Conservation (phyloP, 2,888 invertebrate genomes). For the Chelonus formosanus region DNA sequence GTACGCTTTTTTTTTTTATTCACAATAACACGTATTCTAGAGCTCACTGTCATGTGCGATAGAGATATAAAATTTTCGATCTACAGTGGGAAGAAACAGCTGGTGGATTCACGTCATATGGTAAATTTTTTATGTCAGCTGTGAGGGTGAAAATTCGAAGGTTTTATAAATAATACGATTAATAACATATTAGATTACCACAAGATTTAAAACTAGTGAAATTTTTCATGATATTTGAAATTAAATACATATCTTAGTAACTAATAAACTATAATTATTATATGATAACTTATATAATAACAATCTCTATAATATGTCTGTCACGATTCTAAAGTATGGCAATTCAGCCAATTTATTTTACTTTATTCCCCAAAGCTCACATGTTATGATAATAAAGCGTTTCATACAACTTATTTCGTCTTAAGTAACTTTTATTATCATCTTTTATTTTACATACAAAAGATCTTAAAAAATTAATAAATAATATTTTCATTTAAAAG, state of each 20-base stretch:
- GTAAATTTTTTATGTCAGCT: slow-evolving; percentile 55
- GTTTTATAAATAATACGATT: background rate
- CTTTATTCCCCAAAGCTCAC: slow-evolving; percentile 37
- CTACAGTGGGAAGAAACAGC: slow-evolving; percentile 47
- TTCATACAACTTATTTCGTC: no score
- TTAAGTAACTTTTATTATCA: no score
- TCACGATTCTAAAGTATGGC: slow-evolving; percentile 46
- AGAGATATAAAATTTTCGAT: slow-evolving; percentile 20
- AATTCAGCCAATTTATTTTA: slow-evolving; percentile 57
- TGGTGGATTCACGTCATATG: slow-evolving; percentile 57
- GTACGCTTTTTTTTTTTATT: background rate
- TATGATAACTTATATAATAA: slow-evolving; percentile 16
- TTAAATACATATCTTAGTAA: no score
- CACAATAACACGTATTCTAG: no score
- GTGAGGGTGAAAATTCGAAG: slow-evolving; percentile 52
- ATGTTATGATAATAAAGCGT: background rate
- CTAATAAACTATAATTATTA: no score
- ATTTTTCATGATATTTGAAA: no score
- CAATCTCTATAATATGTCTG: slow-evolving; percentile 10
- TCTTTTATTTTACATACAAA: no score
- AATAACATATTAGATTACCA: background rate
- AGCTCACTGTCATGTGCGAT: slow-evolving; percentile 4
- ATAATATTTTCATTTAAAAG: no score
- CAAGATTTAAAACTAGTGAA: no score
- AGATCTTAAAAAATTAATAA: no score